Evolutionary conservation across 2,888 invertebrate species (phyloP).

Genomic region (Lumbricus terrestris): DNA sequence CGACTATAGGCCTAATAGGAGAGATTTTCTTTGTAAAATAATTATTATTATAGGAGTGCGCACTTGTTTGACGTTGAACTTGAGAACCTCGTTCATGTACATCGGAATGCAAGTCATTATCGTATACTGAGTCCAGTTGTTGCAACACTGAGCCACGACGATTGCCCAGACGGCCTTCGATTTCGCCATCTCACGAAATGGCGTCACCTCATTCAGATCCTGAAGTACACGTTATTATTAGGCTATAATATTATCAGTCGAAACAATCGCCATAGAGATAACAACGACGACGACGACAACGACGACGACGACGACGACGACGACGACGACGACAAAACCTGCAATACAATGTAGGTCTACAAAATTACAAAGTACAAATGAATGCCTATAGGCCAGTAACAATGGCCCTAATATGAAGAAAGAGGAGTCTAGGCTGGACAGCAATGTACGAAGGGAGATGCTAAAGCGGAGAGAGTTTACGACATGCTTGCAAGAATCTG

Average conservation of each 20-base stretch:
- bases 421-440: too few relatives aligned
- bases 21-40: too few relatives aligned
- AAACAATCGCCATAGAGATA: background rate
- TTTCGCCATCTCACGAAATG: conserved; percentile 31
- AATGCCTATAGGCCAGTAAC: background rate
- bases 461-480: too few relatives aligned
- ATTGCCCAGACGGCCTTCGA: conserved; percentile 59
- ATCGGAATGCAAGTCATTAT: conserved; percentile 40
- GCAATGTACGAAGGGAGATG: too few relatives aligned
- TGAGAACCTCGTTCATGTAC: conserved; percentile 40
- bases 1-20: too few relatives aligned
- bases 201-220: conserved; percentile 16
- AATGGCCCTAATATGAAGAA: too few relatives aligned
- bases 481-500: too few relatives aligned
- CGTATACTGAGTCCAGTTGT: conserved; percentile 54
- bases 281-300: background rate
- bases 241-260: background rate
- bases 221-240: too few relatives aligned
- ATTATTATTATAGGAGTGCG: too few relatives aligned
- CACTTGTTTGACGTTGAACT: conserved; percentile 39
- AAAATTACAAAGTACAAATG: too few relatives aligned
- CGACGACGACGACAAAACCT: too few relatives aligned
- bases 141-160: conserved; percentile 60
- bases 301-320: background rate
- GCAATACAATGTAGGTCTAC: too few relatives aligned